Conservation (phyloP, 2,113 vertebrate species). For the Trogon surrucura region DNA sequence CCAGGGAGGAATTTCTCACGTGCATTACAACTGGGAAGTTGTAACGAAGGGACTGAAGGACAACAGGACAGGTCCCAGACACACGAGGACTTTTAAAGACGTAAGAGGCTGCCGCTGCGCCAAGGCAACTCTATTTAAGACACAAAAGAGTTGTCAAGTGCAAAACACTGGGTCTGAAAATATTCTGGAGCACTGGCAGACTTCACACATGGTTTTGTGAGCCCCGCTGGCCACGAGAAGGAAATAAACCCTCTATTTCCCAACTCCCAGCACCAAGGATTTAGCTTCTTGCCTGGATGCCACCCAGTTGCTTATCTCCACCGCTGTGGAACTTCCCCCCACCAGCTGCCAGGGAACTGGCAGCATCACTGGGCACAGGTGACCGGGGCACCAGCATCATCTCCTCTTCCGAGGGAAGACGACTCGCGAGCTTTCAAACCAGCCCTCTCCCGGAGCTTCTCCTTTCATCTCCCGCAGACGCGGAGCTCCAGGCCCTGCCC, state of each 20-base stretch:
- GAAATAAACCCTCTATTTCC: not conserved
- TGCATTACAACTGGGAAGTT: rapidly evolving
- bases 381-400: not conserved
- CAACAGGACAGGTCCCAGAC: not conserved
- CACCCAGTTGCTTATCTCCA: not conserved
- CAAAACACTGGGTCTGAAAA: not conserved
- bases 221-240: not conserved
- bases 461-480: not conserved
- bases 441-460: not conserved
- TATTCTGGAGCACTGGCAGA: not conserved
- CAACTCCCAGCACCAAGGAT: not conserved
- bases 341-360: not conserved
- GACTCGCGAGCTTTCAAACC: not conserved
- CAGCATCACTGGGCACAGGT: not conserved
- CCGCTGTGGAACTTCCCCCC: not conserved
- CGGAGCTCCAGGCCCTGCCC: not conserved
- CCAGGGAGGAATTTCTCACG: not conserved
- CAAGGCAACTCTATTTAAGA: not conserved
- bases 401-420: not conserved
- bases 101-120: not conserved
- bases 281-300: not conserved
- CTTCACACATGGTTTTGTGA: not conserved
- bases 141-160: not conserved
- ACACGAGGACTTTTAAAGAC: not conserved
- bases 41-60: not conserved